Conservation (phyloP, 2,797 vertebrate genomes). For the Meriones psammophilus region DNA sequence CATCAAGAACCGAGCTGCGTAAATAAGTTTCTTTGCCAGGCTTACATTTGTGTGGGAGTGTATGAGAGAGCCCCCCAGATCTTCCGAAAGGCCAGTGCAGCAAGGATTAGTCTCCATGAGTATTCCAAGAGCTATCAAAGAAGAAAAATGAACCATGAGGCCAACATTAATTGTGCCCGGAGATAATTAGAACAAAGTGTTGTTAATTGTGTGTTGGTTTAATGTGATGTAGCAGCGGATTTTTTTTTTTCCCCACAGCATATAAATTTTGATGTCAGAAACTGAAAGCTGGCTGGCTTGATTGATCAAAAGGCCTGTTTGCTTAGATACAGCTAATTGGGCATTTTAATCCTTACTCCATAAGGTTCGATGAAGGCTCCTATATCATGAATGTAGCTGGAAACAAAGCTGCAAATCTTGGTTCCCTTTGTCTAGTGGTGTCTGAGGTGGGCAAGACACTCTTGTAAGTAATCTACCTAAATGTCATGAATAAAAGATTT, state of each 20-base stretch:
- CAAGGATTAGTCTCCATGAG: constrained; percentile 81
- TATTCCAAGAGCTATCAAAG: constrained; percentile 82
- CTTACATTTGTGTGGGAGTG: constrained; percentile 61
- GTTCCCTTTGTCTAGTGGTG: constrained; percentile 67
- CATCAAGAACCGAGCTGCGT: constrained; percentile 78
- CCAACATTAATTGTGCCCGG: constrained; percentile 85
- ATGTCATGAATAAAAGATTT: constrained; percentile 63
- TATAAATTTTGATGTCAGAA: constrained; percentile 86
- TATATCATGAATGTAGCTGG: constrained; percentile 78
- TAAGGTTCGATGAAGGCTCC: constrained; percentile 81
- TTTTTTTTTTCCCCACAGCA: constrained; percentile 76
- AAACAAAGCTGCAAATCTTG: constrained; percentile 69
- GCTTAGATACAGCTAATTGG: constrained; percentile 82
- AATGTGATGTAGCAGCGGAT: constrained; percentile 73
- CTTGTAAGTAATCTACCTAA: constrained; percentile 27
- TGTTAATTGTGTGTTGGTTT: constrained; percentile 88
- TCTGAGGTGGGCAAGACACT: constrained; percentile 64
- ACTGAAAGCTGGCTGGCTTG: constrained; percentile 80
- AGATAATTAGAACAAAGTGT: constrained; percentile 88
- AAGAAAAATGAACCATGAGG: constrained; percentile 85
- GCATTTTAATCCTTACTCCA: constrained; percentile 80
- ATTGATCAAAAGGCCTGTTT: constrained; percentile 87
- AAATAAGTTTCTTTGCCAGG: constrained; percentile 54
- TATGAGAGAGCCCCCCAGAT: constrained; percentile 56
- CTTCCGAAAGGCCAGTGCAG: constrained; percentile 70